Percentiles rank a stretch among this genome's conserved stretches.
Evolutionary conservation across 2,888 invertebrate genomes (phyloP).

Genomic region (Dyspetes luteomarginatus): DNA sequence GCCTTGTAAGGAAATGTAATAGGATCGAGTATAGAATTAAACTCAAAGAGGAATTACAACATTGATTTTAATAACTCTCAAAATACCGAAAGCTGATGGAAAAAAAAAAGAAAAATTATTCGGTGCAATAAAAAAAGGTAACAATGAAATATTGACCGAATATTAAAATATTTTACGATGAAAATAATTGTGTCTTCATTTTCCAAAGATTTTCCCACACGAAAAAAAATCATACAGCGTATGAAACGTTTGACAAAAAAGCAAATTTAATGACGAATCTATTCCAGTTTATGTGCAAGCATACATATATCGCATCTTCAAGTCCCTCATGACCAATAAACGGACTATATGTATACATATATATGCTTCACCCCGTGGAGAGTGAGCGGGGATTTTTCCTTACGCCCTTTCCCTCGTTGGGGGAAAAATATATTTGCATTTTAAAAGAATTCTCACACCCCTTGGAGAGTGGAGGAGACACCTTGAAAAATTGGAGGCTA

Average conservation of each 20-base stretch:
- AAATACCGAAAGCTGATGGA: background rate
- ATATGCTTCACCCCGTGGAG: background rate
- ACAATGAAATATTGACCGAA: no score
- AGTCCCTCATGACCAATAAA: conserved; percentile 27
- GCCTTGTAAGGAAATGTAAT: background rate
- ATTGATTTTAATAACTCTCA: background rate
- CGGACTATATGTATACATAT: no score
- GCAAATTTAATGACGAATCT: background rate
- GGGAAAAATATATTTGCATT: conserved; percentile 76
- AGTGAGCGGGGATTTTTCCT: conserved; percentile 73
- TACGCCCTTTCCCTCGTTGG: conserved; percentile 55
- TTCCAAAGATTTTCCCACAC: background rate
- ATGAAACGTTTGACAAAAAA: background rate
- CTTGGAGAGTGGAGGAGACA: conserved; percentile 52
- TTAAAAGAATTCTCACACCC: conserved; percentile 74
- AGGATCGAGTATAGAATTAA: background rate
- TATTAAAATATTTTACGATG: background rate
- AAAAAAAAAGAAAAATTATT: no score
- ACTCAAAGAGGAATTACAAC: background rate
- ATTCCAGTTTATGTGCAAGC: background rate
- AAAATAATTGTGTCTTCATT: background rate
- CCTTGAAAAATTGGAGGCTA: conserved; percentile 79
- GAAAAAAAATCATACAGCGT: background rate
- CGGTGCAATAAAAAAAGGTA: no score
- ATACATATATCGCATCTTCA: background rate